These are phyloP conservation scores for Chondrosia reniformis DNA, from an alignment of 37 sponge, comb jelly and placozoan genomes.

Conservation along the genomic window DNA sequence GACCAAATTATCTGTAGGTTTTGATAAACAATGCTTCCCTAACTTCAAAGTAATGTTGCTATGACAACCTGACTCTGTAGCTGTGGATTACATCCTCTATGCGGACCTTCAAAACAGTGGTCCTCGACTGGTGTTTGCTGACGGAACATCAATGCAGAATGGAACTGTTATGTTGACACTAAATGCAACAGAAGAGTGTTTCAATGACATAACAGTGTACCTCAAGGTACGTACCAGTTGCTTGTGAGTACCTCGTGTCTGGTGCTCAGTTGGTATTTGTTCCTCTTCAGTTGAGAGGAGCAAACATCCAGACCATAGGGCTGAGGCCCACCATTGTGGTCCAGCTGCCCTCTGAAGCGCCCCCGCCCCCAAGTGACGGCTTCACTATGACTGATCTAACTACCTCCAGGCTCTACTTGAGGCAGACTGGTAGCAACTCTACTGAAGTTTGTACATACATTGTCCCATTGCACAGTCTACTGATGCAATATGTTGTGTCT, in stretches of 20 bases:
- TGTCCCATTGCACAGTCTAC: not conserved
- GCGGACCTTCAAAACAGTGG: not conserved
- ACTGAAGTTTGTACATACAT: not conserved
- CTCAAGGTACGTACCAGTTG: no score
- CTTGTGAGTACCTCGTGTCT: no score
- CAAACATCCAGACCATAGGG: no score
- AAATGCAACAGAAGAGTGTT: not conserved
- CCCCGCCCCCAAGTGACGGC: no score
- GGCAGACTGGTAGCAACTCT: not conserved
- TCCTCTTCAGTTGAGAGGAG: no score
- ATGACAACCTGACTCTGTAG: not conserved
- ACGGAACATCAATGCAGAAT: not conserved
- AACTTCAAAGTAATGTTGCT: not conserved
- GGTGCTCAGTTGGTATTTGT: no score
- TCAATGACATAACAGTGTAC: not conserved
- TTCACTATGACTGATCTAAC: not conserved
- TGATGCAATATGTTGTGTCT: not conserved
- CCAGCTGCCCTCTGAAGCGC: no score
- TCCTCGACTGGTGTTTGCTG: not conserved
- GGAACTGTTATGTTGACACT: not conserved
- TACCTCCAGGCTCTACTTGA: not conserved
- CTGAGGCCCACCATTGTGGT: no score
- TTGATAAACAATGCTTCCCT: no score
- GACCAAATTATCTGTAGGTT: no score
- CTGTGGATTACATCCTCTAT: not conserved